Base-by-base conservation (phyloP, 2,113 vertebrate species). In the Pseudorhombus dupliciocellatus region DNA sequence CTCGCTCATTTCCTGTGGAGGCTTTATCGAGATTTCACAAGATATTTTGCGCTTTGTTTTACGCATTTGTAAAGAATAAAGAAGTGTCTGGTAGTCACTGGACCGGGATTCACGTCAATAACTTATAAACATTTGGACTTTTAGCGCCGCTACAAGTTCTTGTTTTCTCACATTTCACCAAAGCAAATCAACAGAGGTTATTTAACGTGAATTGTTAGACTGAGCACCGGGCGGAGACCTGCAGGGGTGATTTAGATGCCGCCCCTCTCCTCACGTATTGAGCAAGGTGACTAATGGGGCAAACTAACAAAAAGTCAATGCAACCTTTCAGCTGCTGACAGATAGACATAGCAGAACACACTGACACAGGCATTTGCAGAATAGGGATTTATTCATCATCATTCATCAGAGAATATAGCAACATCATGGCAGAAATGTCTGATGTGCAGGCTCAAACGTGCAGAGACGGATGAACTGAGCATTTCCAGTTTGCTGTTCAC, bases 301-400 rank as follows among this genome's bases (percentile, higher is more conserved):
- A 73, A 76, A 78, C 75, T 66, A 14, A 34, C 53, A 78, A 85
- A 77, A 88, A 79, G 71, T 80, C 83, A 75, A 63, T 69, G 71
- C 56, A 77, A 75, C 71, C 72, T 77, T 83, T 84, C 77, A 88
- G 82, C 81, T 79, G 70, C 79, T 73, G 69, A 79, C 75, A 75
- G 62, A 85, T 46, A 77, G n/a, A n/a, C 57, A 80, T 62, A 65
- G 44, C 54, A 4, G 16, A 71, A 24, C 30, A 37, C 9, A 20
- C 20, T 55, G 25, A 62, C 56, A 64, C n/a, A 21, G 34, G 42
- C 14, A 18, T 59, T 87, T 66, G 73, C 26, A 60, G 48, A 60
- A 46, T 25, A 61, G 26, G 66, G 65, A 68, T 70, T 22, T 57
- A 61, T 37, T 70, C 12, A 74, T 74, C 26, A 75, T 42, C 28